Evolutionary conservation across 2,797 vertebrate genomes (phyloP).

Genomic region (Dicrostonyx torquatus): DNA sequence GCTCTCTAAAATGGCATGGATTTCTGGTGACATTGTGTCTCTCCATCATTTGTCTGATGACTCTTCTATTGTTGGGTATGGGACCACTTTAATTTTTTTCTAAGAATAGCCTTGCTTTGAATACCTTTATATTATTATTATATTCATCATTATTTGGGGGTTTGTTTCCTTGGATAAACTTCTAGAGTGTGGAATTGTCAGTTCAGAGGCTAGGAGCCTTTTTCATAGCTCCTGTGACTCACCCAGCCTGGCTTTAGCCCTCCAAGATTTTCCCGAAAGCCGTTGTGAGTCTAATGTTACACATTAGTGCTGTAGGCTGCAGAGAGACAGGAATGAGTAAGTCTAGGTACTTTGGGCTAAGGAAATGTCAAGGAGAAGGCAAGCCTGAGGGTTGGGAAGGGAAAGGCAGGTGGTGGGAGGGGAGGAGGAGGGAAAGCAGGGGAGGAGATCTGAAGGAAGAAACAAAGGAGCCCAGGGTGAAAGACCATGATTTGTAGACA

Average conservation of each 20-base stretch:
- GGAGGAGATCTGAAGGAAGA: background rate
- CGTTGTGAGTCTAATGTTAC: slow-evolving; percentile 42
- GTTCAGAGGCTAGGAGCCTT: slow-evolving; percentile 17
- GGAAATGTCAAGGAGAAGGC: slow-evolving; percentile 41
- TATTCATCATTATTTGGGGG: background rate
- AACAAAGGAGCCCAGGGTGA: background rate
- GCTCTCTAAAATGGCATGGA: background rate
- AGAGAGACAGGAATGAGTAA: slow-evolving; percentile 51
- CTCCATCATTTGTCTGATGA: background rate
- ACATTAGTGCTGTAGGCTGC: slow-evolving; percentile 47
- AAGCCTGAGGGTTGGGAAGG: background rate
- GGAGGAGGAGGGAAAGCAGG: accelerated
- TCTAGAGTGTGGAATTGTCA: background rate
- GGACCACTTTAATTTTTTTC: background rate
- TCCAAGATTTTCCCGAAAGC: slow-evolving; percentile 47
- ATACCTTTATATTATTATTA: background rate
- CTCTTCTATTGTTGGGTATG: background rate
- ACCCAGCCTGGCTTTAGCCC: slow-evolving; percentile 51
- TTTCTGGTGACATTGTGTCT: background rate
- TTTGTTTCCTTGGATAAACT: slow-evolving; percentile 55
- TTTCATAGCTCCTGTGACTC: slow-evolving; percentile 20
- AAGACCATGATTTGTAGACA: background rate
- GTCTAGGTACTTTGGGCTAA: background rate
- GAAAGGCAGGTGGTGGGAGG: accelerated
- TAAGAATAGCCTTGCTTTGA: background rate